Base-by-base conservation (phyloP, 2,888 invertebrate genomes). In the Branchellion lobata region DNA sequence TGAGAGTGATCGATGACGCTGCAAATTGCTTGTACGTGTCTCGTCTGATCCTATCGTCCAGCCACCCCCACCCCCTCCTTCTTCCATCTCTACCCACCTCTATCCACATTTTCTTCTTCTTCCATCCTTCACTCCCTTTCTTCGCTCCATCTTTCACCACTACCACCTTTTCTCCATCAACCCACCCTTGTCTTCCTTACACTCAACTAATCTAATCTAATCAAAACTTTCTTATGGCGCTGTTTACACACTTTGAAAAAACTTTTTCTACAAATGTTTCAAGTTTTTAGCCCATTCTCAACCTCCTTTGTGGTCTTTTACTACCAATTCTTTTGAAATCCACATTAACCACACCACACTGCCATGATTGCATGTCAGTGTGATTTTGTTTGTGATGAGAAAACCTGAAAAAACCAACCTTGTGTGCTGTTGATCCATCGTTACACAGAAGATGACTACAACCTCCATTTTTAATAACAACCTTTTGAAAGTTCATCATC, bases 1-100 rank as follows among this genome's bases (percentile, higher is more conserved):
- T 3, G 24, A 5, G 61, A 8, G 8, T 57, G 61, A 57, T 57
- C n/a, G 61, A 57, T 57, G 61, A 57, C 61, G 61, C 24, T 24
- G 61, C 61, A 57, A 57, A 57, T 57, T 57, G 61, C 24, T 57
- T n/a, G 24, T 24, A 57, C 61, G 61, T 57, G 61, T 24, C 61
- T 57, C 61, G 61, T 24, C 61, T 14, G 14, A 5, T 57, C 24
- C n/a, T 24, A 57, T 57, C n/a, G n/a, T n/a, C 61, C 61, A n/a
- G n/a, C 61, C 24, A 18, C 24, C 21, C 21, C 61, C 24, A 47
- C 18, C 47, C 18, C 3, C 24, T 24, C 24, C 21, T 47, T 24
- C 24, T 24, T 57, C 61, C 24, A 57, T 57, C 61, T 57, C 21
- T 47, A 8, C 18, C 21, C 24, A 5, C 24, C 3, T 57, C 61